Conservation (phyloP, 2,888 invertebrate genomes). For the Diarsia dahlii region DNA sequence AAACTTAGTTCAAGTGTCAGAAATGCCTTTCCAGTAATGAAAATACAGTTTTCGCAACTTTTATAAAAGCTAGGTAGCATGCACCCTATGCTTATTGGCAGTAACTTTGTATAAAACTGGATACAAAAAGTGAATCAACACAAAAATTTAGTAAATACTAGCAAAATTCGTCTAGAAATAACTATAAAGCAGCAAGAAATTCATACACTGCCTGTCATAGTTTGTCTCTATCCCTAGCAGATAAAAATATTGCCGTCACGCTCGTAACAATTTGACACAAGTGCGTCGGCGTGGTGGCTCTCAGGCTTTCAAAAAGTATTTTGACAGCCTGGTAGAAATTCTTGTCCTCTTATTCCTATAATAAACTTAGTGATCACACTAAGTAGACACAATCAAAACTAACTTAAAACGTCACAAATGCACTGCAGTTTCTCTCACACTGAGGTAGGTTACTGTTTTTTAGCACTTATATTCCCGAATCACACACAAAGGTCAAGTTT, state of each 20-base stretch:
- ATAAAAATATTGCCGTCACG: too few species aligned
- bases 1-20: neutral
- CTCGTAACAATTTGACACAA: too few species aligned
- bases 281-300: too few species aligned
- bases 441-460: conserved; percentile 52
- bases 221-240: too few species aligned
- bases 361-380: neutral
- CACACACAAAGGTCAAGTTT: neutral
- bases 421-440: conserved; percentile 16
- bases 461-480: conserved; percentile 2
- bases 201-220: too few species aligned
- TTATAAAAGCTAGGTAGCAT: conserved; percentile 4
- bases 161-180: too few species aligned
- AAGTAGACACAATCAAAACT: neutral
- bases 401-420: conserved; percentile 21
- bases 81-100: conserved; percentile 15
- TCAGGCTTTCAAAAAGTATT: too few species aligned
- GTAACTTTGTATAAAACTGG: neutral
- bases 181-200: too few species aligned
- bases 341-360: too few species aligned
- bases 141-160: neutral
- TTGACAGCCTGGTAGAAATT: too few species aligned
- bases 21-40: neutral
- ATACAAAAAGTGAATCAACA: neutral
- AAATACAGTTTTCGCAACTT: neutral